Evolutionary conservation across 1,140 invertebrate species (phyloP), one percentile per base, ranked within the genome.

Genomic region (Octopus bimaculoides): DNA sequence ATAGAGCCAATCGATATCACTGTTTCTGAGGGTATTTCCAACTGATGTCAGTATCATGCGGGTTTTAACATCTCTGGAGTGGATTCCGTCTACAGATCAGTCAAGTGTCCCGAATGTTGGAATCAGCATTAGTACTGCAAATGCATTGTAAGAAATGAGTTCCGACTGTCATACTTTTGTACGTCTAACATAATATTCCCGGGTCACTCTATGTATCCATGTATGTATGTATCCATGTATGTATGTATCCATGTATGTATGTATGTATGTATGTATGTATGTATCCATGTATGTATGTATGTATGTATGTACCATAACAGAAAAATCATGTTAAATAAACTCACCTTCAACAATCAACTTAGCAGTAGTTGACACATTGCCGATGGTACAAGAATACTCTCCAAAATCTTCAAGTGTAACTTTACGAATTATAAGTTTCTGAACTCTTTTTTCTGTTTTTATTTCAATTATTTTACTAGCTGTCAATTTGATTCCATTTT

Each of bases 321-420:
- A 61, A 61, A 61, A 61, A 61, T 61, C 17, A 61, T 12, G 4
- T 17, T 17, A 12, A 17, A 54, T 17, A 52, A 41, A 54, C 78
- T 74, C 77, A 86, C 85, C 82, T 82, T 84, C 81, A 17, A 86
- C 82, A 56, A 52, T 80, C 20, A 86, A 77, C 14, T 78, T 85
- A 52, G 84, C 84, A 41, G 82, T 78, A 12, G 83, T 83, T 20
- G 77, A 81, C 66, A 82, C 81, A 78, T 81, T 80, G 66, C 86
- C 87, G 41, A 83, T 85, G 12, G 84, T 81, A 79, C 87, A 82
- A 14, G 81, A 85, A 79, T 87, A 89, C 75, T 83, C 83, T 54
- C 83, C 87, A n/a, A 80, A 73, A 79, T 86, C 83, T 20, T 95
- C 94, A 85, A 80, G 17, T 17, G 66, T 14, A 14, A 20, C 66